Evolutionary conservation across 2,888 invertebrate species (phyloP).

Genomic region (Crepidodera aurea): DNA sequence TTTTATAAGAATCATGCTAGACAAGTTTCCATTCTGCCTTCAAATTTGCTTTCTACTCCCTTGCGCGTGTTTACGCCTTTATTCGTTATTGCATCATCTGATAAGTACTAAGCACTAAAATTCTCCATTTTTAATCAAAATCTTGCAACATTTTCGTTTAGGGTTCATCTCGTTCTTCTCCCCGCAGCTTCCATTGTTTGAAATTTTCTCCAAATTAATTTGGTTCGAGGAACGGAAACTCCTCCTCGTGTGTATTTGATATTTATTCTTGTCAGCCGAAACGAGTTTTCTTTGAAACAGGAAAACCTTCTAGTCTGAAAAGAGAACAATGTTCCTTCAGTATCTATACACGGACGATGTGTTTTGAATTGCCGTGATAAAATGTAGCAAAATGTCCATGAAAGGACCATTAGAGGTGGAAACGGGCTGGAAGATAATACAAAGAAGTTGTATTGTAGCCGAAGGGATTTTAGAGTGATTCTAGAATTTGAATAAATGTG

Average conservation of each 20-base stretch:
- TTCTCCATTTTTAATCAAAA: slow-evolving; percentile 1
- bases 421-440: slow-evolving; percentile 62
- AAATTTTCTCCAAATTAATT: slow-evolving; percentile 25
- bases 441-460: slow-evolving; percentile 56
- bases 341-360: slow-evolving; percentile 61
- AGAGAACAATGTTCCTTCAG: slow-evolving; percentile 34
- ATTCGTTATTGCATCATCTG: too few relatives aligned
- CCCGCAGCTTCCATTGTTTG: neutral
- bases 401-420: slow-evolving; percentile 61
- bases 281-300: slow-evolving; percentile 19
- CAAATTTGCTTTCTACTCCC: too few relatives aligned
- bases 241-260: slow-evolving; percentile 19
- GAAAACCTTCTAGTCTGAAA: slow-evolving; percentile 22
- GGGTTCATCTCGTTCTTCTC: neutral
- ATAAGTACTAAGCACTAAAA: neutral
- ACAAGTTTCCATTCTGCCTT: too few relatives aligned
- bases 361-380: slow-evolving; percentile 61
- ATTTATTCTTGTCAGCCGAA: slow-evolving; percentile 22
- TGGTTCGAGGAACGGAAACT: slow-evolving; percentile 11
- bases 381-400: slow-evolving; percentile 60
- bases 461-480: slow-evolving; percentile 42
- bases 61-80: too few relatives aligned
- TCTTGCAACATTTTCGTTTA: neutral
- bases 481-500: slow-evolving; percentile 18
- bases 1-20: too few relatives aligned